Conservation (phyloP, 2,797 vertebrate genomes). For the Brachymystax lenok region DNA sequence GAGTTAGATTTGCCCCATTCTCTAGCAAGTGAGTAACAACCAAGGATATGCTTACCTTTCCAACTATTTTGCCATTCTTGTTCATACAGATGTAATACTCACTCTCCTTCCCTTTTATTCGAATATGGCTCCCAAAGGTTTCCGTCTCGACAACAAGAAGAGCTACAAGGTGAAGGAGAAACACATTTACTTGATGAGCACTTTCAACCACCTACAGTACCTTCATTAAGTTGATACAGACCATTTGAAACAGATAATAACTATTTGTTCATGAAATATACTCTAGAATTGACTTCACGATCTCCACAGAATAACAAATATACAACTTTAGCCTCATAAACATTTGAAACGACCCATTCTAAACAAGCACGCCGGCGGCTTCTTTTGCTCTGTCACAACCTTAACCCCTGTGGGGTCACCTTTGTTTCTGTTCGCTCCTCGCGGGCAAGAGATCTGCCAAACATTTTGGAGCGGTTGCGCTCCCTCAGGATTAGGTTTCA, state of each 20-base stretch:
- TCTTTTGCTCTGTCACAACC: slow-evolving; percentile 41
- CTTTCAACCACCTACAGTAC: not conserved
- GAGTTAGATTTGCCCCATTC: not conserved
- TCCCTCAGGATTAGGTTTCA: slow-evolving; percentile 79
- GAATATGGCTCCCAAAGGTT: slow-evolving; percentile 82
- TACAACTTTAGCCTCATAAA: not conserved
- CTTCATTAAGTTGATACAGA: not conserved
- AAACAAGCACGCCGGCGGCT: slow-evolving; percentile 47
- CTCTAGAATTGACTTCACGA: not conserved
- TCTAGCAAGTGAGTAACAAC: not conserved
- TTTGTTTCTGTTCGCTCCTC: slow-evolving; percentile 72
- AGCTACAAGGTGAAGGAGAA: slow-evolving; percentile 61
- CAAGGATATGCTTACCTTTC: slow-evolving; percentile 73
- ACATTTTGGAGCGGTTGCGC: slow-evolving; percentile 76
- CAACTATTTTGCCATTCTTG: slow-evolving; percentile 82
- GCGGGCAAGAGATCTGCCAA: slow-evolving; percentile 75
- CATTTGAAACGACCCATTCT: slow-evolving; percentile 49
- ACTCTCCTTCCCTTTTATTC: slow-evolving; percentile 85
- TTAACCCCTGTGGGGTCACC: slow-evolving; percentile 71
- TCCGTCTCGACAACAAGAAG: slow-evolving; percentile 83
- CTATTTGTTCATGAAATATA: not conserved
- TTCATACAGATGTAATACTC: slow-evolving; percentile 86
- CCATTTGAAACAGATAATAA: not conserved
- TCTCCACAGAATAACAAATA: not conserved
- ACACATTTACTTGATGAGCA: slow-evolving; percentile 28